A percentile compares a stretch with the other conserved stretches of the same genome.
These are phyloP conservation scores for Molossus alvarezi DNA, from an alignment of 2,797 vertebrate species.

Conservation along the genomic window DNA sequence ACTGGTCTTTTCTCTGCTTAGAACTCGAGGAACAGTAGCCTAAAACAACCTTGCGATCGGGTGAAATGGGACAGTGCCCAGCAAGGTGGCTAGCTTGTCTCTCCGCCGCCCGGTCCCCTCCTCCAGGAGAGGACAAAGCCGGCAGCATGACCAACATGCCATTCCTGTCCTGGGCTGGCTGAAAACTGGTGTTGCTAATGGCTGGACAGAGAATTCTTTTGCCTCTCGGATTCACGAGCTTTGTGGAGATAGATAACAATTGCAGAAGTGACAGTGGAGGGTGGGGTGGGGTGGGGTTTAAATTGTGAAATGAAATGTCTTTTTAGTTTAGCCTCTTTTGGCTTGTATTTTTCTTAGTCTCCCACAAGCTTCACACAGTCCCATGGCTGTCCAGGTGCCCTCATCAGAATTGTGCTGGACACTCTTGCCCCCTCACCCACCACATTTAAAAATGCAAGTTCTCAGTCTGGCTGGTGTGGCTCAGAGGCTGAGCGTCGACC, in stretches of 20 bases:
- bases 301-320: neutral
- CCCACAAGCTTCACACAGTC: neutral
- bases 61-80: neutral
- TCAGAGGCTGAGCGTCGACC: too few relatives aligned
- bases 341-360: neutral
- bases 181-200: neutral
- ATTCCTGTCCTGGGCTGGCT: neutral
- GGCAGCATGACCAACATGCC: neutral
- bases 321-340: constrained; percentile 14
- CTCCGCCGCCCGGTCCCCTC: neutral
- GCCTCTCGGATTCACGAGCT: neutral
- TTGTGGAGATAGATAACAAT: neutral
- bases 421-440: neutral
- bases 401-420: neutral
- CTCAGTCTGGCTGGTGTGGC: too few relatives aligned
- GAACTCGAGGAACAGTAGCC: constrained; percentile 55
- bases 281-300: neutral
- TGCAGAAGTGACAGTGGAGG: neutral
- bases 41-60: neutral
- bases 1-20: constrained; percentile 63
- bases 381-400: neutral
- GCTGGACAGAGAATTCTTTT: neutral
- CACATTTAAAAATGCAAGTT: too few relatives aligned
- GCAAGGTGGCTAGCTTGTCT: neutral
- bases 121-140: neutral